Evolutionary conservation across 2,113 vertebrate genomes (phyloP), one percentile per base, ranked within the genome.

Genomic region (Podilymbus podiceps): DNA sequence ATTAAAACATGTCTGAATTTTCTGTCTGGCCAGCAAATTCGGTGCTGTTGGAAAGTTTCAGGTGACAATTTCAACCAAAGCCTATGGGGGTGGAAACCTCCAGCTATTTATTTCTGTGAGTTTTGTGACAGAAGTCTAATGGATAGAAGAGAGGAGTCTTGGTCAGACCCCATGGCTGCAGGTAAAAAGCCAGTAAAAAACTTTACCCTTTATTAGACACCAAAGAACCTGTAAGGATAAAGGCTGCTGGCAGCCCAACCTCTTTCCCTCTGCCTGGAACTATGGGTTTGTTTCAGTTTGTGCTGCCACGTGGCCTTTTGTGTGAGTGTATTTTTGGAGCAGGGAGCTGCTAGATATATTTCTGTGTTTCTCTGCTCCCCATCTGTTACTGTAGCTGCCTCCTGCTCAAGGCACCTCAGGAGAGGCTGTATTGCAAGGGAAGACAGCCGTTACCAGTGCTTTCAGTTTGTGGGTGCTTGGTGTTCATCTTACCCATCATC

Each of bases 31-130:
- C 81, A 81, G 46, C 35, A 74, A 69, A 62, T 85, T 52, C 50
- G 33, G 74, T 0, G 0, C 35, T 1, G 0, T 62, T 0, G 0
- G 33, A 21, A 85, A 58, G 56, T 69, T 84, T 76, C 40, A 86
- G 67, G 55, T 50, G 62, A 8, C 28, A 40, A 6, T 83, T 86
- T 76, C 53, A 69, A 0, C 53, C 11, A 4, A 60, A 69, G 24
- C 53, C 92, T 53, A 15, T 7, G 14, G 42, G 33, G 11, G 2
- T 89, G 59, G 50, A 74, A 91, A 42, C 28, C 31, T 85, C 31
- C 49, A 60, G 44, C 38, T 60, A 0, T 92, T 62, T 62, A 24
- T 35, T 92, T 73, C 25, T 9, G 3, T 38, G 50, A 6, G 7
- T 33, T 91, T 49, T 79, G 53, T 89, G 35, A 47, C n/a, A 52